Evolutionary conservation across 2,797 vertebrate species (phyloP).

Genomic region (Parauchenoglanis punctatus): DNA sequence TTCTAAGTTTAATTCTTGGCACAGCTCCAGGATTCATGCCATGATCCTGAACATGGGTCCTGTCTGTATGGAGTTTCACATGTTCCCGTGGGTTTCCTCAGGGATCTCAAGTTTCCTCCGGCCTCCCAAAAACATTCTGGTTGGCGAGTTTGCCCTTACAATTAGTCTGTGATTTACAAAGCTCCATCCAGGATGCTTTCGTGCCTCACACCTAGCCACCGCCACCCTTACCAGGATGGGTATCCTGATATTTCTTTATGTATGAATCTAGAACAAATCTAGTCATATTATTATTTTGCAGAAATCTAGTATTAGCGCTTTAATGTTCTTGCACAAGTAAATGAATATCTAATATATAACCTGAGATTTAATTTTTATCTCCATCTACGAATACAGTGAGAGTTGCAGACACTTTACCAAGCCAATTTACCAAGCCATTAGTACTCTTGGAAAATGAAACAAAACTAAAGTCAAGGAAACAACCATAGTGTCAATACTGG

Average conservation of each 20-base stretch:
- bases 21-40: neutral
- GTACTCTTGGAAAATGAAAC: neutral
- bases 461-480: neutral
- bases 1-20: neutral
- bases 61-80: neutral
- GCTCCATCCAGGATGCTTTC: neutral
- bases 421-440: neutral
- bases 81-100: neutral
- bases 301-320: too few species aligned
- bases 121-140: neutral
- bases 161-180: neutral
- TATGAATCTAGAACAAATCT: neutral
- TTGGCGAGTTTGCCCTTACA: neutral
- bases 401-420: neutral
- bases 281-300: too few species aligned
- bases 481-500: neutral
- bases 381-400: too few species aligned
- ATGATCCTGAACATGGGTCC: neutral
- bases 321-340: too few species aligned
- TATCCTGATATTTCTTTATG: neutral
- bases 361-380: too few species aligned
- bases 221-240: too few species aligned
- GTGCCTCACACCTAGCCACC: neutral
- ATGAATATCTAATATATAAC: too few species aligned
- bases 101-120: neutral